Percentiles rank a stretch among this genome's conserved stretches.
phyloP scores from a whole-genome alignment of 1,140 invertebrate species.

The Anastatus disparis region DNA sequence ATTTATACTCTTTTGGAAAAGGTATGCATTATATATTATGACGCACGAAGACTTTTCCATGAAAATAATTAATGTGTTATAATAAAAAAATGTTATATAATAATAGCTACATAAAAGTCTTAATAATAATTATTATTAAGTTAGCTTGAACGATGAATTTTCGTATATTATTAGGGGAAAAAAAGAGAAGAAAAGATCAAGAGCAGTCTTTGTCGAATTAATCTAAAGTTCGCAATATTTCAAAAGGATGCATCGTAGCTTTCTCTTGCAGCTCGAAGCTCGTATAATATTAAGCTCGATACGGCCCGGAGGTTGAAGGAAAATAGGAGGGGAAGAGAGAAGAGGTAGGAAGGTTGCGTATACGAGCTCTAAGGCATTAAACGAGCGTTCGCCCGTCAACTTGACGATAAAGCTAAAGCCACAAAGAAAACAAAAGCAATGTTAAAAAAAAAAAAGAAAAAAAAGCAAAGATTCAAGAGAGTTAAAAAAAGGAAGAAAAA shows the following conservation, averaged over 20 bases:
- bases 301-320: neutral
- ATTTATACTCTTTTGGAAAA: no score
- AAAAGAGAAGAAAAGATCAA: no score
- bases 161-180: no score
- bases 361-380: no score
- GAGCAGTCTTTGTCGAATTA: neutral
- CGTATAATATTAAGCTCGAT: neutral
- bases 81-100: neutral
- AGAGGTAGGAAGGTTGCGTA: no score
- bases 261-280: neutral
- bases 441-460: neutral
- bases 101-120: no score
- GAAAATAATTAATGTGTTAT: no score
- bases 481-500: neutral
- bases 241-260: neutral
- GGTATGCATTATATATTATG: no score
- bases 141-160: no score
- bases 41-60: no score
- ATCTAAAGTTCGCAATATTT: neutral
- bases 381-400: slow-evolving; percentile 1
- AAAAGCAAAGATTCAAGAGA: neutral
- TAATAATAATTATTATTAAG: no score
- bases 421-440: neutral
- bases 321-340: no score
- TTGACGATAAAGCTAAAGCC: slow-evolving; percentile 19